Conservation (phyloP, 2,113 vertebrate species). For the Tetrao urogallus region DNA sequence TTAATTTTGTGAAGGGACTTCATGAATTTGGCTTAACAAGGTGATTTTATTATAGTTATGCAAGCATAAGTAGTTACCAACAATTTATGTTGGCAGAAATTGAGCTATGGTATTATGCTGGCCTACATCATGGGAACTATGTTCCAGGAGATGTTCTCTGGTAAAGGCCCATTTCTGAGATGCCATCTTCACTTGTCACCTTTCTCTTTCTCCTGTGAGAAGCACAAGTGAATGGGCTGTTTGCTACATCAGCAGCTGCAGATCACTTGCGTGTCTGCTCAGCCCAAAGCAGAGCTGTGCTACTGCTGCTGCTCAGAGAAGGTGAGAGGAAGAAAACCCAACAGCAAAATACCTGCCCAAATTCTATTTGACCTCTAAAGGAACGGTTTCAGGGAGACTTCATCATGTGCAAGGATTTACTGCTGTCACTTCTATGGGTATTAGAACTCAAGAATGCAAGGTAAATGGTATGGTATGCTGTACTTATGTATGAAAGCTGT, state of each 20-base stretch:
- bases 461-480: background rate
- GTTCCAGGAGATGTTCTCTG: background rate
- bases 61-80: background rate
- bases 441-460: background rate
- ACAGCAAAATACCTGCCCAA: background rate
- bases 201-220: background rate
- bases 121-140: background rate
- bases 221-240: background rate
- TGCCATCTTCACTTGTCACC: background rate
- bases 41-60: background rate
- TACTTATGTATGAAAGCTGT: background rate
- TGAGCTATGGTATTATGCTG: background rate
- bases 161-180: background rate
- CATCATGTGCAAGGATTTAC: background rate
- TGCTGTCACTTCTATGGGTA: background rate
- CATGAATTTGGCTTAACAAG: background rate
- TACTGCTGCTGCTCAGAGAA: background rate
- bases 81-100: background rate
- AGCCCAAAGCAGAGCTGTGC: background rate
- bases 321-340: background rate
- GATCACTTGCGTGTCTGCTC: background rate
- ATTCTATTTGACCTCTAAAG: background rate
- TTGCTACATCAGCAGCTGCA: background rate
- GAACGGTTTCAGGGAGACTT: background rate
- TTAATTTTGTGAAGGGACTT: background rate